A percentile compares a stretch with the other conserved stretches of the same genome.
phyloP scores from a whole-genome alignment of 2,888 invertebrate species.

The Beris morrisii region DNA sequence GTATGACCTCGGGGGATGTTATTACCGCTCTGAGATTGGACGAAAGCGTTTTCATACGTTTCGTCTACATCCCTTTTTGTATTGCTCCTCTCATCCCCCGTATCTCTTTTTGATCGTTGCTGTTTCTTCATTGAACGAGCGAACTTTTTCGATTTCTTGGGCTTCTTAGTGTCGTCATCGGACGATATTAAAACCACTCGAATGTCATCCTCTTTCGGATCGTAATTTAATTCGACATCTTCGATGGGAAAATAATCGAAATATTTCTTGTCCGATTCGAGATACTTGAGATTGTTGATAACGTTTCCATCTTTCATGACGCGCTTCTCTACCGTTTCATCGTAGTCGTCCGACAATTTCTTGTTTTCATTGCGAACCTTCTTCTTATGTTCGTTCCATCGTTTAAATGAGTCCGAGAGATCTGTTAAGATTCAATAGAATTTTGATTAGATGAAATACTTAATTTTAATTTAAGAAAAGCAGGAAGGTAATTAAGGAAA shows the following conservation, averaged over 20 bases:
- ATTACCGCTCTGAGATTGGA: constrained; percentile 11
- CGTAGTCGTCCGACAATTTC: background rate
- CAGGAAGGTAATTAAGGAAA: too few species aligned
- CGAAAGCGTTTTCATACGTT: background rate
- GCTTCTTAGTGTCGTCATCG: constrained; percentile 21
- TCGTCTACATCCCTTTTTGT: constrained; percentile 8
- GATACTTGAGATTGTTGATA: constrained; percentile 26
- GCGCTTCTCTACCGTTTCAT: constrained; percentile 9
- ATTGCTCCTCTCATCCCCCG: background rate
- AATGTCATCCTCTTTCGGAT: constrained; percentile 37
- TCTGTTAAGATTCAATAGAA: background rate
- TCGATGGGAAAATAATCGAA: constrained; percentile 43
- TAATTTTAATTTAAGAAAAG: too few species aligned
- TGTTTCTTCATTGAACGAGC: constrained; percentile 2
- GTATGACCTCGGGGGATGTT: background rate
- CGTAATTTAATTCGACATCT: constrained; percentile 33
- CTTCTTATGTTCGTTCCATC: constrained; percentile 16
- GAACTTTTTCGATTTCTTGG: constrained; percentile 24
- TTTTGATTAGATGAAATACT: background rate
- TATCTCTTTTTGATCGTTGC: constrained; percentile 8
- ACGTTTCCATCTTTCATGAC: constrained; percentile 10
- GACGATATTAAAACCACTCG: constrained; percentile 30
- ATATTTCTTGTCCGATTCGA: constrained; percentile 41
- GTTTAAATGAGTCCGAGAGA: background rate
- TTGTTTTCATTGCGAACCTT: constrained; percentile 20